Conservation (phyloP, 2,797 vertebrate species). For the Dryobates pubescens region DNA sequence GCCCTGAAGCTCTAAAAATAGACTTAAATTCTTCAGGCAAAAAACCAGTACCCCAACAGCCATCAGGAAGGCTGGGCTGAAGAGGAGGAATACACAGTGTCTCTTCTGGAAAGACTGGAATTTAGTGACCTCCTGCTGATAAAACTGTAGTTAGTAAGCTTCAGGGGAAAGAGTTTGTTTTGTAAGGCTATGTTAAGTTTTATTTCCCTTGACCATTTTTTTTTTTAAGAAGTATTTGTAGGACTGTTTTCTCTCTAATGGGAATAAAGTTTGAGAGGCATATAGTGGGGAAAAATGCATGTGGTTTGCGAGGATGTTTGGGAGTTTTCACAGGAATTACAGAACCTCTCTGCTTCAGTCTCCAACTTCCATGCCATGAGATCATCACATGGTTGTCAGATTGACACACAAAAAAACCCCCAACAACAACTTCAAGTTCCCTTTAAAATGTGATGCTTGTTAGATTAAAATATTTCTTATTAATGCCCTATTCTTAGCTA, state of each 20-base stretch:
- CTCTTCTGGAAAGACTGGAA: not conserved
- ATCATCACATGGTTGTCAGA: slow-evolving; percentile 27
- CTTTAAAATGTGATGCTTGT: not conserved
- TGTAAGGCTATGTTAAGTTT: not conserved
- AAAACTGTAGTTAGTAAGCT: not conserved
- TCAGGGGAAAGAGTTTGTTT: not conserved
- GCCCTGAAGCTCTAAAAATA: not conserved
- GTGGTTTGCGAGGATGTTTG: not conserved
- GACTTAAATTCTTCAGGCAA: not conserved
- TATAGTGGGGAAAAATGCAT: not conserved
- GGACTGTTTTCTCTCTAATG: not conserved
- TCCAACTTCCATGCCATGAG: not conserved
- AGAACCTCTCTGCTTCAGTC: not conserved
- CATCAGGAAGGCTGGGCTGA: not conserved
- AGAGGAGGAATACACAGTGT: not conserved
- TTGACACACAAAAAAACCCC: not conserved
- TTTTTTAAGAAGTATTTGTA: not conserved
- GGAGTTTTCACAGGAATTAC: not conserved
- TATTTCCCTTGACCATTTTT: not conserved
- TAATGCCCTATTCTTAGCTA: slow-evolving; percentile 20
- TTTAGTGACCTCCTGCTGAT: not conserved
- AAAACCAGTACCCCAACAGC: not conserved
- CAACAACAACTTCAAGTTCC: not conserved
- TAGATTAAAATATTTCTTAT: slow-evolving; percentile 37
- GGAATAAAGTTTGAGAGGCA: not conserved